A percentile compares a stretch with the other conserved stretches of the same genome.
phyloP scores from a whole-genome alignment of 2,888 invertebrate genomes.

The Calliphora vomitoria region DNA sequence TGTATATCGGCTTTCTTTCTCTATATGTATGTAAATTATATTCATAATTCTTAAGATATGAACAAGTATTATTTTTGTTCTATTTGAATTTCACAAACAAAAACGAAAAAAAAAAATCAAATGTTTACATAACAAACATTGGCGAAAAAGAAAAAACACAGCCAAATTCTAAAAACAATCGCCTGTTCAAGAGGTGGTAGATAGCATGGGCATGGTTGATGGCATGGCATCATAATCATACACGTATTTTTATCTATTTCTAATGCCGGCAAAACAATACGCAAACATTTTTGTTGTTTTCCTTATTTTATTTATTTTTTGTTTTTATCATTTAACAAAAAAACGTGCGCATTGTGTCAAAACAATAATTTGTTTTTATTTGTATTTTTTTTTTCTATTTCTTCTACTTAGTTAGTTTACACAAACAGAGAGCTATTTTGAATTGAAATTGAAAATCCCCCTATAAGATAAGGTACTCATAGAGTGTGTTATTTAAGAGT shows the following conservation, averaged over 20 bases:
- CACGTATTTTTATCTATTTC: constrained; percentile 33
- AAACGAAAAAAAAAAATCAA: constrained; percentile 15
- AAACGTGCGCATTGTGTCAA: constrained; percentile 66
- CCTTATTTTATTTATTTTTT: not conserved
- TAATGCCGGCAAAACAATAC: constrained; percentile 69
- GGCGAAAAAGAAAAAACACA: constrained; percentile 5
- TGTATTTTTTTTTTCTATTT: not conserved
- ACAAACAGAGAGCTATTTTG: constrained; percentile 37
- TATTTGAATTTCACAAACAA: constrained; percentile 34
- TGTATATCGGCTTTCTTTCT: constrained; percentile 14
- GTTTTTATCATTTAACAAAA: constrained; percentile 21
- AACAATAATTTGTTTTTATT: constrained; percentile 56
- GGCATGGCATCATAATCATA: constrained; percentile 41
- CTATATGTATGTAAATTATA: constrained; percentile 19
- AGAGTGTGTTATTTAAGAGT: constrained; percentile 16
- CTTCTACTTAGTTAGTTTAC: constrained; percentile 6
- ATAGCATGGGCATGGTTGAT: constrained; percentile 19
- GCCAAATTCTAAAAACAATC: constrained; percentile 10
- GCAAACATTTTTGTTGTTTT: not conserved
- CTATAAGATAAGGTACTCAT: constrained; percentile 17
- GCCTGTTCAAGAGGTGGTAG: constrained; percentile 33
- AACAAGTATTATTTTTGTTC: constrained; percentile 6
- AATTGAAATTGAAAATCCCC: not conserved
- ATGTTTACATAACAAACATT: constrained; percentile 70
- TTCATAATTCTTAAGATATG: constrained; percentile 9